These are phyloP conservation scores for Aegithalos caudatus DNA, from an alignment of 2,113 vertebrate genomes.

Conservation along the genomic window DNA sequence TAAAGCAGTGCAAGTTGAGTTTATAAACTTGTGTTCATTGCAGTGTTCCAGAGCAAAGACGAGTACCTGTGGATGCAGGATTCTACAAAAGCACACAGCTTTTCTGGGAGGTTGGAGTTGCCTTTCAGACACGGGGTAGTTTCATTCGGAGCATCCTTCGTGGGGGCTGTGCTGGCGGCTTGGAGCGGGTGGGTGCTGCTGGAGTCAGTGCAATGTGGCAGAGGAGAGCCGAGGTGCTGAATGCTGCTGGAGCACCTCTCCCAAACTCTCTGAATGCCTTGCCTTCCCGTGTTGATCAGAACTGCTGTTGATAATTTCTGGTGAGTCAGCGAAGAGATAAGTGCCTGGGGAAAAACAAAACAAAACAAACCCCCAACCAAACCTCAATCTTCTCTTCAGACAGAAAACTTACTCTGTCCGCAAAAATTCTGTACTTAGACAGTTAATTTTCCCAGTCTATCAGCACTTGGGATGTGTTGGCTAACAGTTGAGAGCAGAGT, in stretches of 20 bases:
- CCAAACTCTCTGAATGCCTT: no score
- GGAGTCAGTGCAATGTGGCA: rapidly evolving
- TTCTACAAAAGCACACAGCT: background rate
- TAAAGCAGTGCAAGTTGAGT: background rate
- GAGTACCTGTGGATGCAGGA: background rate
- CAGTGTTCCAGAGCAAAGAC: background rate
- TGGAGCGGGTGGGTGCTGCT: background rate
- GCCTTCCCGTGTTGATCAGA: background rate
- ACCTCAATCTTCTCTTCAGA: background rate
- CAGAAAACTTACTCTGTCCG: background rate
- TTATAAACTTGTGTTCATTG: background rate
- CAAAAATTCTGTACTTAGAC: background rate
- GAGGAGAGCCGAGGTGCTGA: background rate
- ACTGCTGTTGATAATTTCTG: background rate
- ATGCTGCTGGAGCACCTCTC: background rate
- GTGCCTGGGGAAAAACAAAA: background rate
- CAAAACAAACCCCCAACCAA: no score
- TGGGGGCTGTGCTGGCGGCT: background rate
- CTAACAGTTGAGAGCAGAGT: background rate
- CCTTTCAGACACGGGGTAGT: rapidly evolving
- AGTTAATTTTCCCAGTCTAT: background rate
- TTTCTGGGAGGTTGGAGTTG: background rate
- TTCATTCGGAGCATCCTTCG: rapidly evolving
- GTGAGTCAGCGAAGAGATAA: background rate
- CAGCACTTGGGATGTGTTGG: background rate